Percentiles rank a stretch among this genome's conserved stretches.
Evolutionary conservation across 2,888 invertebrate genomes (phyloP).

Genomic region (Chymomyza caudatula): DNA sequence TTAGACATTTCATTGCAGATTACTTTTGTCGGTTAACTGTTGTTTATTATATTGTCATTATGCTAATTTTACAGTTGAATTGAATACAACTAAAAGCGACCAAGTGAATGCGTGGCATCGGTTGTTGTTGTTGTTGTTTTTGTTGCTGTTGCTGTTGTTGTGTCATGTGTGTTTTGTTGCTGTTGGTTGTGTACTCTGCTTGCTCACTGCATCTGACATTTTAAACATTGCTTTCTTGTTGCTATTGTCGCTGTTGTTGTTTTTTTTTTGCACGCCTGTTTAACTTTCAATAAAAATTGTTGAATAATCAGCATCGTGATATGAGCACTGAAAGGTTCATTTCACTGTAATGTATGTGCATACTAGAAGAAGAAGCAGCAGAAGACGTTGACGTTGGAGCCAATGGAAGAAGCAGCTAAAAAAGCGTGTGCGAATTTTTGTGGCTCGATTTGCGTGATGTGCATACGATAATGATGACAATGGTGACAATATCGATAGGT

Average conservation of each 20-base stretch:
- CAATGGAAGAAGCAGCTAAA: conserved; percentile 13
- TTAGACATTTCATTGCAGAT: not conserved
- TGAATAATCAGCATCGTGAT: conserved; percentile 61
- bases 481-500: not conserved
- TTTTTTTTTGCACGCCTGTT: conserved; percentile 59
- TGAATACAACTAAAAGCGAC: conserved; percentile 38
- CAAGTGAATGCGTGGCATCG: conserved; percentile 53
- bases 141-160: conserved; percentile 18
- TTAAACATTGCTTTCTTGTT: conserved; percentile 66
- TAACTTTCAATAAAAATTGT: conserved; percentile 69
- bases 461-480: conserved; percentile 41
- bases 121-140: conserved; percentile 27
- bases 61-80: conserved; percentile 63
- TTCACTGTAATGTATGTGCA: conserved; percentile 20
- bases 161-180: no score
- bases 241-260: conserved; percentile 11
- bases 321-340: conserved; percentile 60
- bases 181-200: conserved; percentile 14
- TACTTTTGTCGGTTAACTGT: conserved; percentile 13
- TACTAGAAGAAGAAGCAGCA: conserved; percentile 2
- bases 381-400: conserved; percentile 24
- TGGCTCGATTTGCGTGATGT: conserved; percentile 72
- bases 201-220: conserved; percentile 68
- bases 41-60: conserved; percentile 71
- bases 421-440: conserved; percentile 51